phyloP scores from a whole-genome alignment of 2,888 invertebrate genomes.

The Eupelmus urozonus region DNA sequence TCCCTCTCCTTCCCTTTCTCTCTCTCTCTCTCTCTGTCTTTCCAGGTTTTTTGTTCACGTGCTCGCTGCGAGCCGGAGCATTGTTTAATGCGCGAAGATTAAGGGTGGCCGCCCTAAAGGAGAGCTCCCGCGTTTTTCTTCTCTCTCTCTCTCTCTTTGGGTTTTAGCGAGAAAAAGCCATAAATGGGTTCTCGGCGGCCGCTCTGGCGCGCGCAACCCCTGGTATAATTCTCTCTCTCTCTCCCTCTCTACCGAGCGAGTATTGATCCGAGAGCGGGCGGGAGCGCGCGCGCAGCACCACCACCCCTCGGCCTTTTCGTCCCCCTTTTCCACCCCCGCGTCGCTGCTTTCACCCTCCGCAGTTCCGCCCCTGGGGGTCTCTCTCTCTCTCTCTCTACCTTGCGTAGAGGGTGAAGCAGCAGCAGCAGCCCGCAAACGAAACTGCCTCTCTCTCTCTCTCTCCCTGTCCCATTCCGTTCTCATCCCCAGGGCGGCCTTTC shows the following conservation, averaged over 20 bases:
- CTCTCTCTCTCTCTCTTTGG: neutral
- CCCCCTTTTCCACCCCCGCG: slow-evolving; percentile 28
- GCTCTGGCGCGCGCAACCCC: neutral
- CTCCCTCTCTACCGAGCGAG: slow-evolving; percentile 23
- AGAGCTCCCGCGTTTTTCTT: neutral
- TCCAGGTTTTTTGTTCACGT: neutral
- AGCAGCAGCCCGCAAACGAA: neutral
- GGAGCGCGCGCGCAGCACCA: no score
- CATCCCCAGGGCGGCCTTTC: slow-evolving; percentile 56
- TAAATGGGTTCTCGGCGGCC: slow-evolving; percentile 49
- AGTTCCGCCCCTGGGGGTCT: slow-evolving; percentile 53
- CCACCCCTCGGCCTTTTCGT: slow-evolving; percentile 26
- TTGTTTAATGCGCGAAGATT: slow-evolving; percentile 53
- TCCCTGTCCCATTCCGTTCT: slow-evolving; percentile 39
- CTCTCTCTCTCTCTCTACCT: neutral
- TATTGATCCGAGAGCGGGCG: slow-evolving; percentile 49
- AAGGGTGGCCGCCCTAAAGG: slow-evolving; percentile 31
- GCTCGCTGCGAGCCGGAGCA: neutral
- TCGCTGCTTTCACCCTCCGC: slow-evolving; percentile 53
- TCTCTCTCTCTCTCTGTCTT: neutral
- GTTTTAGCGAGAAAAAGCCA: slow-evolving; percentile 51
- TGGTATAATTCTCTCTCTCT: slow-evolving; percentile 4
- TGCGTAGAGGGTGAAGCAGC: neutral
- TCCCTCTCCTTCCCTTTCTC: slow-evolving; percentile 7
- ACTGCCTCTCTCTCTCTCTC: neutral